These are phyloP conservation scores for Siniperca obscura DNA, from an alignment of 2,797 vertebrate species.

Conservation along the genomic window DNA sequence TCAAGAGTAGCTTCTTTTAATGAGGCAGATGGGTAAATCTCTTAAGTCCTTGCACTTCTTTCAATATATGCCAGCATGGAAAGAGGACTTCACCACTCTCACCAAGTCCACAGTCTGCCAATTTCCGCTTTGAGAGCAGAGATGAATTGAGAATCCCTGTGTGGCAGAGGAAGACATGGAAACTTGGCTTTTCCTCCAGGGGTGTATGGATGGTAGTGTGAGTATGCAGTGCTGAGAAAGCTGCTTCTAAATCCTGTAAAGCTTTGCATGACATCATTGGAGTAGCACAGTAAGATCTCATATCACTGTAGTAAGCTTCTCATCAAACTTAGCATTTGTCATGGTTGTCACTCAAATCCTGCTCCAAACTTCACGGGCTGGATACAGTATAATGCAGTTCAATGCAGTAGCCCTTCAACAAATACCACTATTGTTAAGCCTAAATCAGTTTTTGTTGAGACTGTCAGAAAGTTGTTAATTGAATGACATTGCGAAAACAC, in stretches of 20 bases:
- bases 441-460: background rate
- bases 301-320: background rate
- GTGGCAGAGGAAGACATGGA: slow-evolving; percentile 42
- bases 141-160: slow-evolving; percentile 48
- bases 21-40: slow-evolving; percentile 48
- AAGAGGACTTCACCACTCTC: slow-evolving; percentile 27
- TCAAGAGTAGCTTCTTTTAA: slow-evolving; percentile 26
- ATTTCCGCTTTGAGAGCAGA: slow-evolving; percentile 38
- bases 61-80: slow-evolving; percentile 41
- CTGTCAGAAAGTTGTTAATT: background rate
- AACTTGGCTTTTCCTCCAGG: slow-evolving; percentile 25
- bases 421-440: background rate
- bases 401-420: background rate
- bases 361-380: background rate
- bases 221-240: slow-evolving; percentile 7
- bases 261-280: slow-evolving; percentile 16
- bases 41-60: slow-evolving; percentile 38
- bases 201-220: background rate
- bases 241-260: slow-evolving; percentile 16
- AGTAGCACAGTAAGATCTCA: background rate
- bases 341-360: slow-evolving; percentile 7
- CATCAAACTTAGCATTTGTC: slow-evolving; percentile 10
- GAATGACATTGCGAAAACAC: background rate
- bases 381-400: background rate
- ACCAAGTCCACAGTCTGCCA: slow-evolving; percentile 41